Conservation (phyloP, 1,140 invertebrate genomes). For the Monochamus saltuarius region DNA sequence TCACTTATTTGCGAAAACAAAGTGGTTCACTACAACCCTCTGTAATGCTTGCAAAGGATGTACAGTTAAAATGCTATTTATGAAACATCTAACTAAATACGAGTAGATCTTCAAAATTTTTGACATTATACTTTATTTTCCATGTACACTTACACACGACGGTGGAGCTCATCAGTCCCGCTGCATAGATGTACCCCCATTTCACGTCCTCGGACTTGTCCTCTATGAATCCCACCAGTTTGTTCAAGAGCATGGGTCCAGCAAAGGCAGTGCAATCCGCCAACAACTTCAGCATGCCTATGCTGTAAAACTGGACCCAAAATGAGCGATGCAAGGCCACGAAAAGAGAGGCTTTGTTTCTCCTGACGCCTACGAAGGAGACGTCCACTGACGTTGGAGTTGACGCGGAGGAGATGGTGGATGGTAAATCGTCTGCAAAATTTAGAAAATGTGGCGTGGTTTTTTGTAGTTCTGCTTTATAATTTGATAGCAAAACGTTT, state of each 20-base stretch:
- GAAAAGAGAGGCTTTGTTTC: constrained; percentile 58
- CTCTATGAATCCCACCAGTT: constrained; percentile 79
- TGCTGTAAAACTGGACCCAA: constrained; percentile 82
- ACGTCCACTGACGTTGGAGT: constrained; percentile 1
- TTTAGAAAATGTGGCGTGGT: too few species aligned
- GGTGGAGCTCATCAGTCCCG: constrained; percentile 66
- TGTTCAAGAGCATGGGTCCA: constrained; percentile 85
- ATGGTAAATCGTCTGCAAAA: constrained; percentile 16
- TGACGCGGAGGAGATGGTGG: constrained; percentile 22
- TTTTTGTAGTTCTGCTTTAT: too few species aligned
- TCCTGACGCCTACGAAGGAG: background rate
- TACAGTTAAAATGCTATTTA: too few species aligned
- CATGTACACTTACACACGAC: constrained; percentile 65
- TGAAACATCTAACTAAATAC: too few species aligned
- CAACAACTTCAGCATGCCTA: constrained; percentile 85
- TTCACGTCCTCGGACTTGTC: constrained; percentile 64
- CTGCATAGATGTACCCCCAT: constrained; percentile 80
- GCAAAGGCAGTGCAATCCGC: constrained; percentile 83
- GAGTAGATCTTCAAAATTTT: too few species aligned
- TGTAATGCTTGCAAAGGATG: too few species aligned
- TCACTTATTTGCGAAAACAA: too few species aligned
- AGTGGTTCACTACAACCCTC: too few species aligned
- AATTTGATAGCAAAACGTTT: too few species aligned
- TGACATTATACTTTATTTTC: too few species aligned
- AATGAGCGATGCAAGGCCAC: constrained; percentile 79